Evolutionary conservation across 2,797 vertebrate species (phyloP).

Genomic region (Bradypus variegatus): DNA sequence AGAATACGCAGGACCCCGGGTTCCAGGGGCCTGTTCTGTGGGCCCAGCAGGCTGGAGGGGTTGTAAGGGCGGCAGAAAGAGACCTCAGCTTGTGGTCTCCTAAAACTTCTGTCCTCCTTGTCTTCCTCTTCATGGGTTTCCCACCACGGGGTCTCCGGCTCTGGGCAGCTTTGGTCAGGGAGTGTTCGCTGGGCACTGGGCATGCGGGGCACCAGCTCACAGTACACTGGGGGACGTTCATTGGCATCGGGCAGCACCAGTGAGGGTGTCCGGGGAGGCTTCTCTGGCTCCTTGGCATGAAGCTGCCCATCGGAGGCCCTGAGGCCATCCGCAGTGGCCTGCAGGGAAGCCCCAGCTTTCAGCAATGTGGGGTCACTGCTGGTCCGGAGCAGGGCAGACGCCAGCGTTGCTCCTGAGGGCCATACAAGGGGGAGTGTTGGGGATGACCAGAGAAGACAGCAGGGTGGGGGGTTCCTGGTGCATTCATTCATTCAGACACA

Average conservation of each 20-base stretch:
- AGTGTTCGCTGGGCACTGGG: conserved; percentile 15
- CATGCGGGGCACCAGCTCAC: conserved; percentile 79
- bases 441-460: background rate
- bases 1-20: conserved; percentile 72
- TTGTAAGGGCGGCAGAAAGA: conserved; percentile 74
- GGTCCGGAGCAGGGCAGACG: conserved; percentile 69
- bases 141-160: conserved; percentile 58
- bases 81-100: conserved; percentile 76
- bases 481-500: background rate
- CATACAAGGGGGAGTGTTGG: conserved; percentile 12
- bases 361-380: conserved; percentile 84
- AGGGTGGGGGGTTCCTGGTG: background rate
- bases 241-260: conserved; percentile 67
- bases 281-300: conserved; percentile 81
- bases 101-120: conserved; percentile 70
- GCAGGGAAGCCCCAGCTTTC: conserved; percentile 60
- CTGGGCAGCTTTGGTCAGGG: conserved; percentile 74
- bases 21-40: conserved; percentile 84
- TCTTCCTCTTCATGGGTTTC: background rate
- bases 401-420: background rate
- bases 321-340: conserved; percentile 68
- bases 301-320: conserved; percentile 86
- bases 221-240: conserved; percentile 74
- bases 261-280: conserved; percentile 79
- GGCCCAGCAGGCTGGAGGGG: conserved; percentile 77